phyloP scores from a whole-genome alignment of 2,888 invertebrate genomes.

The Nineta flava region DNA sequence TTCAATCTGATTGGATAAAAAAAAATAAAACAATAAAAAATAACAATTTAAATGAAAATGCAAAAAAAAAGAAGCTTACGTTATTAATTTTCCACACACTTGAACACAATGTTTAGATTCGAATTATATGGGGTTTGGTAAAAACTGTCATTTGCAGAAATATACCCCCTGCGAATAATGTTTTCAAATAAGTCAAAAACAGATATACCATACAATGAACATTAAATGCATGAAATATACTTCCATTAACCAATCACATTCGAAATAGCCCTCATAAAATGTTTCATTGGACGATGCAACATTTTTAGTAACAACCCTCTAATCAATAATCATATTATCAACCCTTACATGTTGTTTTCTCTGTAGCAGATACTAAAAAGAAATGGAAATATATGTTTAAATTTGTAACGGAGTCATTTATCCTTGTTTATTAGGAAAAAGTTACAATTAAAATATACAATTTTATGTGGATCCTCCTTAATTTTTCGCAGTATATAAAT shows the following conservation, averaged over 20 bases:
- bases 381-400: neutral
- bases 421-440: neutral
- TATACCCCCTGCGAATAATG: neutral
- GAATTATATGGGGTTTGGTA: too few relatives aligned
- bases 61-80: too few relatives aligned
- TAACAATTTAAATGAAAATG: too few relatives aligned
- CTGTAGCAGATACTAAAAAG: neutral
- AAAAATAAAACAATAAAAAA: too few relatives aligned
- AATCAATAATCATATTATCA: neutral
- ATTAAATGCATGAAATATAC: neutral
- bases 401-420: neutral
- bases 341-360: neutral
- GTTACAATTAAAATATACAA: too few relatives aligned
- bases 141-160: neutral
- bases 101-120: too few relatives aligned
- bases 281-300: neutral
- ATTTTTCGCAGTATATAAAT: neutral
- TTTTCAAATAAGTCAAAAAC: neutral
- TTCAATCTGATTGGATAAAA: too few relatives aligned
- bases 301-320: neutral
- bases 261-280: neutral
- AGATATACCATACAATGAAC: neutral
- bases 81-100: too few relatives aligned
- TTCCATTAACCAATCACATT: neutral
- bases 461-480: too few relatives aligned